Base-by-base conservation (phyloP, 2,888 invertebrate genomes). In the Hydriomena furcata region DNA sequence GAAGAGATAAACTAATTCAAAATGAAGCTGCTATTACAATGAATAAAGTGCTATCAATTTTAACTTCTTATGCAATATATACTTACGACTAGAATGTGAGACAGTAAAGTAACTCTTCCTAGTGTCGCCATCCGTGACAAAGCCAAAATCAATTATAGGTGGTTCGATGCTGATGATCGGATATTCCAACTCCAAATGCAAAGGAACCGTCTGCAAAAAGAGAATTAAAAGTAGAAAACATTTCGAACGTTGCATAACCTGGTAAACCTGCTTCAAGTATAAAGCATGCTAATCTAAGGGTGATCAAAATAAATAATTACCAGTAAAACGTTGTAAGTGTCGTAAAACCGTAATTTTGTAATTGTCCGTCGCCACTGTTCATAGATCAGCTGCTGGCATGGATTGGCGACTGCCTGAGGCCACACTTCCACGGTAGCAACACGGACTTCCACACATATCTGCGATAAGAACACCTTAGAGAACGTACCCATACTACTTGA, bases 31-130 rank as follows among this genome's bases (percentile, higher is more conserved):
- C n/a, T n/a, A n/a, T n/a, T n/a, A n/a, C n/a, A n/a, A n/a, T n/a
- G n/a, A n/a, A n/a, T n/a, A n/a, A n/a, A n/a, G n/a, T n/a, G n/a
- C n/a, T n/a, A n/a, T n/a, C n/a, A n/a, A n/a, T n/a, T n/a, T n/a
- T n/a, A n/a, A n/a, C n/a, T n/a, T n/a, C n/a, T n/a, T n/a, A n/a
- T n/a, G n/a, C n/a, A n/a, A n/a, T n/a, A n/a, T 1, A 24, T 8
- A 70, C 82, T 82, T 17, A 86, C 86, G 59, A 56, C 85, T 82
- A 11, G 84, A 71, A 51, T 87, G 86, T 0, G 68, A 60, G 8
- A 86, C 65, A 5, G 74, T 76, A 61, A 81, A 78, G 64, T 79
- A 82, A 0, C 67, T 61, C 65, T 84, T 83, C 50, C 79, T 65
- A 0, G 72, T 63, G 61, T 81, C 76, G 0, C 78, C 82, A 37